A percentile compares a stretch with the other conserved stretches of the same genome.
Evolutionary conservation across 1,140 invertebrate species (phyloP).

Genomic region (Rhopalosiphum maidis): DNA sequence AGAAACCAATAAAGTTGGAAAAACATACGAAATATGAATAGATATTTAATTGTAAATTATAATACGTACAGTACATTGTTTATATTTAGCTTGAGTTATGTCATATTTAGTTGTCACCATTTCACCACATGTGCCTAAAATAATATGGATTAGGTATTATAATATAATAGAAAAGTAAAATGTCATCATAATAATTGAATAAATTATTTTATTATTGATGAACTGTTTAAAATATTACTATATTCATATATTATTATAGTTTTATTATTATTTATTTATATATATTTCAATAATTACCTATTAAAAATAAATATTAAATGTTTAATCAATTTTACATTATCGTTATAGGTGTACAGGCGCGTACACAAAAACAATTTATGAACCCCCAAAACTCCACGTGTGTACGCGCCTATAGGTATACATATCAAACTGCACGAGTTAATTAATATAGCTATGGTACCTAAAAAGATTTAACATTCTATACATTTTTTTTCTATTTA

Average conservation of each 20-base stretch:
- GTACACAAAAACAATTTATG: no score
- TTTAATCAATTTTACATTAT: neutral
- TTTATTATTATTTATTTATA: no score
- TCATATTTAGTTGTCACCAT: constrained; percentile 24
- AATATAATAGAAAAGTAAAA: neutral
- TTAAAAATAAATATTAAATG: neutral
- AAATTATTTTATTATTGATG: no score
- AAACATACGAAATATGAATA: neutral
- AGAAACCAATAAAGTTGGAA: neutral
- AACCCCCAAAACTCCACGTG: no score
- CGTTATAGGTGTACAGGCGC: neutral
- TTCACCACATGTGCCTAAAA: constrained; percentile 15
- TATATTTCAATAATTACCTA: neutral
- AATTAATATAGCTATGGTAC: no score
- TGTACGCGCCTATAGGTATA: no score
- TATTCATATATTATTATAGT: no score
- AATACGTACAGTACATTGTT: constrained; percentile 36
- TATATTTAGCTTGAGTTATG: constrained; percentile 36
- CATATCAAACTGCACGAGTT: neutral
- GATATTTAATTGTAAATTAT: neutral
- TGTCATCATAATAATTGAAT: no score
- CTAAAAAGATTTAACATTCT: no score
- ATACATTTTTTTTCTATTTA: no score
- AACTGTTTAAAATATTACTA: no score
- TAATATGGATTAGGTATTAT: neutral